Conservation (phyloP, 2,797 vertebrate species). For the Oryzias sinensis region DNA sequence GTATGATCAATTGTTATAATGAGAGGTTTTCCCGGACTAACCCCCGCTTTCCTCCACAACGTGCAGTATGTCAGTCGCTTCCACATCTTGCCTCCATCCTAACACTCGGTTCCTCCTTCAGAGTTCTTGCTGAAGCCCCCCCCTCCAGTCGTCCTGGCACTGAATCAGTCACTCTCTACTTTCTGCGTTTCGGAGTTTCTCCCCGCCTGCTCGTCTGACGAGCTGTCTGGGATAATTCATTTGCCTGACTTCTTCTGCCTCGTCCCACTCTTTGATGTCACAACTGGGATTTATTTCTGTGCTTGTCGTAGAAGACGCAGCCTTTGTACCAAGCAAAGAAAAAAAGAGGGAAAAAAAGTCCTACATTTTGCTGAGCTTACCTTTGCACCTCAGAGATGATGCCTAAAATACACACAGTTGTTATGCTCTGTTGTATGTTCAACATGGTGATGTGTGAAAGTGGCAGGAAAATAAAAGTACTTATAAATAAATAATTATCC, state of each 20-base stretch:
- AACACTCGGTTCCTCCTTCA: not conserved
- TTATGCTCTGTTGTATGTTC: constrained; percentile 29
- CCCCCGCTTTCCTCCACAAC: too few relatives aligned
- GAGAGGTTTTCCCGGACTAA: too few relatives aligned
- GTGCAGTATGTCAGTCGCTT: too few relatives aligned
- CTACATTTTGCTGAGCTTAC: constrained; percentile 37
- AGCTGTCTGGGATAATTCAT: constrained; percentile 52
- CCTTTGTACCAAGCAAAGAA: constrained; percentile 5
- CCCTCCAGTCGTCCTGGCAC: constrained; percentile 8
- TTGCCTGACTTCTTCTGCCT: constrained; percentile 46
- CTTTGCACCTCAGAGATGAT: constrained; percentile 30
- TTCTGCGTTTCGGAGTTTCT: constrained; percentile 27
- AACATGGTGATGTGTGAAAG: constrained; percentile 21
- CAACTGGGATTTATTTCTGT: constrained; percentile 51
- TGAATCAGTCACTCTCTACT: constrained; percentile 13
- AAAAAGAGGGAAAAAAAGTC: constrained; percentile 1
- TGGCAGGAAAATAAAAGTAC: constrained; percentile 36
- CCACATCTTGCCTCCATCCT: too few relatives aligned
- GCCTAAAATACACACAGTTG: constrained; percentile 42
- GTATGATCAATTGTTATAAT: too few relatives aligned
- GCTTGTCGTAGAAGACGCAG: constrained; percentile 37
- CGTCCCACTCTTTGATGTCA: constrained; percentile 55
- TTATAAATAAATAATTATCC: constrained; percentile 3
- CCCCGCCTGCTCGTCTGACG: constrained; percentile 30
- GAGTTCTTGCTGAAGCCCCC: constrained; percentile 25